Evolutionary conservation across 2,113 vertebrate genomes (phyloP), one percentile per base, ranked within the genome.

Genomic region (Anas platyrhynchos): DNA sequence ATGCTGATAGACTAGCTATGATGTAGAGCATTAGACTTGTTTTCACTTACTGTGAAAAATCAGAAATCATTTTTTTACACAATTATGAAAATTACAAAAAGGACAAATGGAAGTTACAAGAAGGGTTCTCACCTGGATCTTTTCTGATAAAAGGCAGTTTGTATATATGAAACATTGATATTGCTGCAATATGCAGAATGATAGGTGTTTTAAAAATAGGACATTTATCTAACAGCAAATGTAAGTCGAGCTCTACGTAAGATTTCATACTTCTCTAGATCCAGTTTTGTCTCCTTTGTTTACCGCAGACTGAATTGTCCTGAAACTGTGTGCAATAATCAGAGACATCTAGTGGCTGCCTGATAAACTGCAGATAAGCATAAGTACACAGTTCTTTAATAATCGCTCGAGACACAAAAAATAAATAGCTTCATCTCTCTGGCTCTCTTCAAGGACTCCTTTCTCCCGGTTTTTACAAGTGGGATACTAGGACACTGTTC

Each of bases 331-430:
- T 29, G 95, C 88, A 96, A 96, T 93, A 93, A 71, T 96, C 88
- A 75, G 95, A 91, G 95, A 96, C 94, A 96, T 96, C 96, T 96
- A 96, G 96, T 94, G 96, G 95, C 61, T 83, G 63, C 68, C 75
- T 68, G 68, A 67, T 9, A 93, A 77, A 96, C 62, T 96, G 93
- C 96, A 96, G 79, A 83, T 65, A 89, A 91, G 80, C 41, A 17
- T 11, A 36, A 50, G 38, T 8, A 3, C 5, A 4, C 27, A 25
- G 20, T 21, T 52, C 17, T 65, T 65, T 46, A 14, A 2, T 50
- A n/a, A n/a, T 16, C 0, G 2, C 58, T 31, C 7, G 38, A 66
- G 32, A 13, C 6, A 3, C 26, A 44, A 6, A 26, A 32, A 79
- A 79, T 43, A 65, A 75, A 82, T 50, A 79, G 18, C 17, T 8